phyloP scores from a whole-genome alignment of 2,888 invertebrate species.

The Halocaridina rubra region DNA sequence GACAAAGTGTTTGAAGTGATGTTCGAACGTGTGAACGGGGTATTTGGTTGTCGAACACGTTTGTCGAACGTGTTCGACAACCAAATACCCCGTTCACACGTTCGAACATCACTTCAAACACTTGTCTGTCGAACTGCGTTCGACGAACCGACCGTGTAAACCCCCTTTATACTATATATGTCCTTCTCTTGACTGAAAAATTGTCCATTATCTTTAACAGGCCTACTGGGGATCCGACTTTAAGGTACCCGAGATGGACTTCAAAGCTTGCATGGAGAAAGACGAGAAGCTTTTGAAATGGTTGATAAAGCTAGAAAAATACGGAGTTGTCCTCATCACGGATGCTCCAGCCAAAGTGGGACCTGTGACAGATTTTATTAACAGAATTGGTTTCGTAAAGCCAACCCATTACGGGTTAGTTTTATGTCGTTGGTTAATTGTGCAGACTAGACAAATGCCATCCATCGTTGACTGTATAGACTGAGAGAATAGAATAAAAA shows the following conservation, averaged over 20 bases:
- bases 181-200: background rate
- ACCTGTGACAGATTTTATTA: slow-evolving; percentile 74
- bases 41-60: too few species aligned
- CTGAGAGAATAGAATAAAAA: background rate
- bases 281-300: slow-evolving; percentile 71
- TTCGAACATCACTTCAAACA: too few species aligned
- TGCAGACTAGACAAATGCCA: background rate
- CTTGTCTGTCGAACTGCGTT: too few species aligned
- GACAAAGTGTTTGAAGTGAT: too few species aligned
- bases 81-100: too few species aligned
- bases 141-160: too few species aligned
- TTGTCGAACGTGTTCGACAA: too few species aligned
- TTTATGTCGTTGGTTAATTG: background rate
- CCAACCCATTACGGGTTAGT: slow-evolving; percentile 79
- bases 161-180: too few species aligned
- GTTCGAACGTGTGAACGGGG: too few species aligned
- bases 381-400: slow-evolving; percentile 77
- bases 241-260: slow-evolving; percentile 72
- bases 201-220: background rate
- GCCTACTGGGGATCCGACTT: slow-evolving; percentile 73
- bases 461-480: background rate
- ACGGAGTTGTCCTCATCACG: slow-evolving; percentile 77
- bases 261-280: slow-evolving; percentile 71
- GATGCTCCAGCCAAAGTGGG: slow-evolving; percentile 73
- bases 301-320: slow-evolving; percentile 74